Evolutionary conservation across 2,888 invertebrate species (phyloP), one percentile per base, ranked within the genome.

Genomic region (Anticlea derivata): DNA sequence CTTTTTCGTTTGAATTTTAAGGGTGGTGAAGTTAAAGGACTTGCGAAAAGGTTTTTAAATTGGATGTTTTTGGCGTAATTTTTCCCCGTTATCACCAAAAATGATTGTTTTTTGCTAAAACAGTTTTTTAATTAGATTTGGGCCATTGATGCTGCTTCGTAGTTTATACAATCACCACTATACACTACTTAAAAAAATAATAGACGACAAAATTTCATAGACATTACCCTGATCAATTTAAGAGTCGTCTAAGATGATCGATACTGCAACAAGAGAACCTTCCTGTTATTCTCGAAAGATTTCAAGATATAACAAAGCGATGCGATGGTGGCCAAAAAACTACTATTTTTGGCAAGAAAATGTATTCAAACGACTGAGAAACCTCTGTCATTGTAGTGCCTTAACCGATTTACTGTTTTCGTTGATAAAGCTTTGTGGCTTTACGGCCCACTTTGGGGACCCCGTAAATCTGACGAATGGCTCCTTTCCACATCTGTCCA

Each of bases 381-480:
- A 51, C 51, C 51, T 31, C 39, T 27, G 48, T 40, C 38, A 33
- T 26, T 47, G 31, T 23, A 46, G 37, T 27, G 41, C 13, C 12
- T 50, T 34, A 40, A 50, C 37, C 41, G 51, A 52, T 52, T 52
- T 52, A 52, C 38, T 22, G 46, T 53, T 53, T 48, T 50, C 48
- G 7, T 40, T 46, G 45, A 43, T 58, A 54, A 51, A 58, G 31
- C 43, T 44, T 31, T 20, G 48, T 13, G 5, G 33, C 24, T 26
- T 45, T 40, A 33, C 23, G 10, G 38, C 20, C 37, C 24, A 38
- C 17, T 31, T 46, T 17, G 23, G 24, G 38, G 17, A 23, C 22
- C 22, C 24, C 27, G 2, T 13, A 41, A 31, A 38, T n/a, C 17
- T 34, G 43, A 20, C 34, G 20, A 22, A 40, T 40, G 2, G 22